phyloP scores from a whole-genome alignment of 2,113 vertebrate genomes.

The Spilogale gracilis region DNA sequence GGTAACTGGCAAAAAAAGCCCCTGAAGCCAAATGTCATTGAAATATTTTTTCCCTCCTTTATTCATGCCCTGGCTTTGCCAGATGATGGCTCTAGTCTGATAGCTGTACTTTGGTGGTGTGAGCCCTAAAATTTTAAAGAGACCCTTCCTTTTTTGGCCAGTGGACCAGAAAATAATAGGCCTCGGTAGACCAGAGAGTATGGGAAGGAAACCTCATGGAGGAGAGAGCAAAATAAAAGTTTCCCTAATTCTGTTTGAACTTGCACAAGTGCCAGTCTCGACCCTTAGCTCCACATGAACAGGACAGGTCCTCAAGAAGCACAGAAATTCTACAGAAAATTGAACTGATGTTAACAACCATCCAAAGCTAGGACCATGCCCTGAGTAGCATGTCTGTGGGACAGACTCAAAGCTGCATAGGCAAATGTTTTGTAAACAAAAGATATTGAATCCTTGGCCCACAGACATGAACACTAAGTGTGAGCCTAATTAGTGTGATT shows the following conservation, averaged over 20 bases:
- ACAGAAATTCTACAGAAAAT: background rate
- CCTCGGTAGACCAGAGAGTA: background rate
- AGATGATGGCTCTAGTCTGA: background rate
- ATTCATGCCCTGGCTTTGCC: background rate
- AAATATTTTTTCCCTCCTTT: background rate
- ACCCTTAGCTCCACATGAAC: background rate
- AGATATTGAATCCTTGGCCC: background rate
- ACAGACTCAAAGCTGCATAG: background rate
- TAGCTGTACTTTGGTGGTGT: background rate
- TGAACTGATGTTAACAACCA: background rate
- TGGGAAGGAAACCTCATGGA: background rate
- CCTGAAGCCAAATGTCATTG: too few species aligned
- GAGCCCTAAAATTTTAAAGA: background rate
- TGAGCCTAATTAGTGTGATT: background rate
- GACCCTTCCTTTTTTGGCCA: background rate
- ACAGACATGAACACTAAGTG: background rate
- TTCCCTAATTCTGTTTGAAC: background rate
- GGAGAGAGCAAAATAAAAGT: background rate
- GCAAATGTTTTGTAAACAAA: background rate
- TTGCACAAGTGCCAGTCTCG: background rate
- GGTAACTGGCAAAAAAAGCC: background rate
- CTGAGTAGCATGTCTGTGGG: background rate
- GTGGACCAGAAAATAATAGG: background rate
- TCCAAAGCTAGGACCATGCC: background rate
- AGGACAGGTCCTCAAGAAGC: background rate